phyloP scores from a whole-genome alignment of 92 coral and sea anemone species.

The Parazoanthus darwini region DNA sequence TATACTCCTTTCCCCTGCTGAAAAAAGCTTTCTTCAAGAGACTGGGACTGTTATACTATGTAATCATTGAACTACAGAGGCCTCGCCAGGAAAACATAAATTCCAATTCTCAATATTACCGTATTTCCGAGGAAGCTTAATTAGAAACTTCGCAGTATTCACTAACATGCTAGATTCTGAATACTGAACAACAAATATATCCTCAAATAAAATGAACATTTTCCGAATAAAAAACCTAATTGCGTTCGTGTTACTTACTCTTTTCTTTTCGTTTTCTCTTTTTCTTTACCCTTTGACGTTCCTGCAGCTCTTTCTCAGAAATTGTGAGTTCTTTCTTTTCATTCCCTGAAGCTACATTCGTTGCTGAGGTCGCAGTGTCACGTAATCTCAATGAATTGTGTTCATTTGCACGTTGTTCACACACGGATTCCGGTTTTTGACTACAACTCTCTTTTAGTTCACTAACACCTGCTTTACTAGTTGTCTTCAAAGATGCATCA shows the following conservation, averaged over 20 bases:
- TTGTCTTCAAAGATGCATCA: neutral
- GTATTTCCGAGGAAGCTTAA: neutral
- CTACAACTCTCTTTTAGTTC: neutral
- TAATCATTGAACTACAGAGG: neutral
- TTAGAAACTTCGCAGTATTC: neutral
- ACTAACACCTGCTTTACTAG: neutral
- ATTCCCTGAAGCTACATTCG: constrained; percentile 11
- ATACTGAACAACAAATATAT: neutral
- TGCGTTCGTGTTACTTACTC: constrained; percentile 55
- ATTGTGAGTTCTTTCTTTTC: constrained; percentile 43
- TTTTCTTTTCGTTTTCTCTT: constrained; percentile 66
- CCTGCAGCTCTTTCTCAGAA: constrained; percentile 58
- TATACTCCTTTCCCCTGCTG: too few relatives aligned
- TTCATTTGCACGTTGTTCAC: neutral
- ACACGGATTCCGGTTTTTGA: neutral
- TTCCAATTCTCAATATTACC: too few relatives aligned
- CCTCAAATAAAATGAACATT: neutral
- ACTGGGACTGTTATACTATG: too few relatives aligned
- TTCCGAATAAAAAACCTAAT: neutral
- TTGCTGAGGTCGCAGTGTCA: neutral
- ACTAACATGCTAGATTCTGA: neutral
- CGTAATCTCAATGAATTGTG: neutral
- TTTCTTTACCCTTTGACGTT: constrained; percentile 59
- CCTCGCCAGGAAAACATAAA: neutral
- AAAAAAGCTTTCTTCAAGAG: too few relatives aligned